Evolutionary conservation across 2,113 vertebrate species (phyloP), one percentile per base, ranked within the genome.

Genomic region (Lepus americanus): DNA sequence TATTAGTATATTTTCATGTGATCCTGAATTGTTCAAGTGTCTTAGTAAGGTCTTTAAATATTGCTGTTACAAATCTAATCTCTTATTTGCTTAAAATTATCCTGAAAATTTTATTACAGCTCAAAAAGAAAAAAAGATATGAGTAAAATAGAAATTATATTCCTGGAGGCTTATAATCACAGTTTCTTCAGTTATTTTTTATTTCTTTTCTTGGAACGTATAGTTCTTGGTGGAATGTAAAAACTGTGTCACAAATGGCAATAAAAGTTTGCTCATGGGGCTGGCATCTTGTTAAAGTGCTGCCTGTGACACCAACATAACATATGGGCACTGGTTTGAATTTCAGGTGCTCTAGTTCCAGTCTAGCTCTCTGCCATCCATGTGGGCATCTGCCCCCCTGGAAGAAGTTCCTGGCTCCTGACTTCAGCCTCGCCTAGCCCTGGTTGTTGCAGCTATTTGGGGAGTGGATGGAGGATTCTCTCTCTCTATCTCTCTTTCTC

Each of bases 11-110:
- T 55, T 66, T 23, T 94, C 13, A 82, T 64, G 39, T 44, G 82
- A 44, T 81, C 61, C 31, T 90, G 31, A 90, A 87, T 59, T 90
- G 9, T 55, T 82, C 20, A 77, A n/a, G 33, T 80, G 31, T 94
- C 85, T 92, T 67, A 83, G 49, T 20, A 67, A 96, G 7, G 31
- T 25, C 86, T 96, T 70, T 89, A 89, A 81, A 70, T 80, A 76
- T 64, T 87, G 29, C 17, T 84, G 23, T 73, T 88, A 69, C 36
- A 74, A 80, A 85, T 87, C 61, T 78, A 76, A 67, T 74, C 13
- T 59, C 17, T 70, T 95, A 51, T 6, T 79, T 82, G 17, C 80
- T 95, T 90, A 86, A 87, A 77, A 44, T 87, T 73, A 33, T 73
- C 29, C 64, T 88, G 39, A 87, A 90, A 78, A 44, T 67, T 64